Evolutionary conservation across 2,797 vertebrate genomes (phyloP), one percentile per base, ranked within the genome.

Genomic region (Myotis vivesi): DNA sequence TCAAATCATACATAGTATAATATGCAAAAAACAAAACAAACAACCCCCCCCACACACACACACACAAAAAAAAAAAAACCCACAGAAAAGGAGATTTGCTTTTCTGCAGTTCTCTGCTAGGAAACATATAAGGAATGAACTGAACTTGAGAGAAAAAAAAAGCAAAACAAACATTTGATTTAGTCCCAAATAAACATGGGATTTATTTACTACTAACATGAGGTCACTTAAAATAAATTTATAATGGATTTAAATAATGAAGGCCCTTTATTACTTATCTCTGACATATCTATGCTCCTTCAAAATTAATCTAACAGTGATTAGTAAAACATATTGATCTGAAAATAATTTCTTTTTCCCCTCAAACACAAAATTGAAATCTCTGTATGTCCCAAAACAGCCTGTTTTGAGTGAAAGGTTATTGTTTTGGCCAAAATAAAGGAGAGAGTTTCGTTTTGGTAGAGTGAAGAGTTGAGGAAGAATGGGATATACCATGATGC

Each of bases 171-270:
- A 38, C 11, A 91, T 71, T 46, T 94, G 81, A 89, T 36, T 9
- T n/a, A 41, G 20, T 87, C 13, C 51, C 87, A 95, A 81, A 87
- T 86, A 95, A 95, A 91, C 69, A 84, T 16, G 71, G 25, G 20
- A 79, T 10, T 91, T 92, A 95, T 76, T 90, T 64, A 90, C 69
- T 82, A 62, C 8, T 87, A 92, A 86, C 15, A 53, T 19, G 87
- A 94, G 68, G 23, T 25, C 36, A 90, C 75, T 93, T 92, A 33
- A 91, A 96, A 94, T 28, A 95, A 96, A 82, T 71, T 71, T 79
- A 81, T 73, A 77, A 80, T 81, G 22, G 30, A n/a, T 88, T 92
- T 94, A 90, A 95, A 94, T 84, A 91, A 95, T 80, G 8, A 20
- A 82, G 41, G 11, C 4, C 49, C 72, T 94, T 92, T 87, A 95